Conservation (phyloP, 2,797 vertebrate genomes). For the Crypturellus tataupa region DNA sequence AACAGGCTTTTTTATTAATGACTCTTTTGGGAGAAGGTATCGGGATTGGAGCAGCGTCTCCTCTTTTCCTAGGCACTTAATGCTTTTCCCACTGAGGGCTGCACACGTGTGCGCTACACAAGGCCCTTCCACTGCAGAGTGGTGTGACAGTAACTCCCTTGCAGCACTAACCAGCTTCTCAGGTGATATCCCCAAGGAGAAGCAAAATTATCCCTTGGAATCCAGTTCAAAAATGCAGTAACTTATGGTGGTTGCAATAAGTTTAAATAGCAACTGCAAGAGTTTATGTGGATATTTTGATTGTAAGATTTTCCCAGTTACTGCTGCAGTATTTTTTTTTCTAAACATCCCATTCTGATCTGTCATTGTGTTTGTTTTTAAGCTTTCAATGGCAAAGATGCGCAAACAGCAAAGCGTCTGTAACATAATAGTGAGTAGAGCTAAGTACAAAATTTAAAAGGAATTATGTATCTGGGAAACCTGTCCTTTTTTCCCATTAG, state of each 20-base stretch:
- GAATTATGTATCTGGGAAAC: not conserved
- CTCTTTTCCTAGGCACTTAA: not conserved
- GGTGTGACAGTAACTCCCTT: not conserved
- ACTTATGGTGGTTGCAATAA: not conserved
- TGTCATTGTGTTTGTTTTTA: conserved; percentile 21
- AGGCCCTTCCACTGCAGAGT: not conserved
- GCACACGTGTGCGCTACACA: rapidly evolving
- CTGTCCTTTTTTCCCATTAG: not conserved
- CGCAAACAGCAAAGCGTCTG: not conserved
- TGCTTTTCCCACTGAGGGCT: not conserved
- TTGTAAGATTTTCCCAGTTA: not conserved
- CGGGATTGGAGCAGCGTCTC: not conserved
- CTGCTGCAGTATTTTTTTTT: not conserved
- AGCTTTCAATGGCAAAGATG: conserved; percentile 26
- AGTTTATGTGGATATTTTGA: not conserved
- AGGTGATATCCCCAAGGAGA: not conserved
- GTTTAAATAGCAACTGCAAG: not conserved
- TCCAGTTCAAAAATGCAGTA: not conserved
- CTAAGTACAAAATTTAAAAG: conserved; percentile 14
- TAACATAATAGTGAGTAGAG: not conserved
- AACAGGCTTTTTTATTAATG: not conserved
- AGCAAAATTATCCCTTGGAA: not conserved
- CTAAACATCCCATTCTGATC: conserved; percentile 14
- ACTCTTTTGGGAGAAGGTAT: not conserved
- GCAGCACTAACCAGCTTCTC: not conserved